Conservation (phyloP, 2,113 vertebrate species). For the Platysternon megacephalum region DNA sequence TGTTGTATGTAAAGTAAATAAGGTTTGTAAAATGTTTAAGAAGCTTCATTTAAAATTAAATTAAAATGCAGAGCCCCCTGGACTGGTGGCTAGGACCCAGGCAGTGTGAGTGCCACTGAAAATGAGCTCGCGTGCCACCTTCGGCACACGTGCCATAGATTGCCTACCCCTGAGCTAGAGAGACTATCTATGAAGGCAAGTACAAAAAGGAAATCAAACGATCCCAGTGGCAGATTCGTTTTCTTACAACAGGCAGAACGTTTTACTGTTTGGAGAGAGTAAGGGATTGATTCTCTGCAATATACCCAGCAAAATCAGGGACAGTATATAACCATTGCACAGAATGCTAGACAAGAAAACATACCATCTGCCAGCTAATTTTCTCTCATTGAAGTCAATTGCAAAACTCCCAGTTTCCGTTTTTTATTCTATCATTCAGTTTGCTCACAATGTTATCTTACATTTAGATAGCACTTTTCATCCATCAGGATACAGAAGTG, state of each 20-base stretch:
- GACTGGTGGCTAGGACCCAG: too few species aligned
- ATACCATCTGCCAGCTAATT: fast-evolving
- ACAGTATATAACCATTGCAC: not conserved
- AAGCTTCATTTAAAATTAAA: too few species aligned
- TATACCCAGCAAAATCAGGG: not conserved
- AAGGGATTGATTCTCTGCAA: not conserved
- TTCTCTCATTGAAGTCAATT: not conserved
- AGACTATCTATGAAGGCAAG: not conserved
- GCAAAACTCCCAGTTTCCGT: not conserved
- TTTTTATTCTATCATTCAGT: not conserved
- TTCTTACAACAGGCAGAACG: not conserved
- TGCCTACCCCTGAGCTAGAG: too few species aligned
- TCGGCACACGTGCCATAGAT: too few species aligned
- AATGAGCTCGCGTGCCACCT: too few species aligned
- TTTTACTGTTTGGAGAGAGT: not conserved
- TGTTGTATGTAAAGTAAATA: too few species aligned
- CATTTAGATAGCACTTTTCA: not conserved
- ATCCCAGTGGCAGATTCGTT: not conserved
- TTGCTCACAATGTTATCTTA: not conserved
- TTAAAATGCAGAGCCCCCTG: too few species aligned
- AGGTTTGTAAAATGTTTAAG: too few species aligned
- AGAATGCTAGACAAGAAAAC: not conserved
- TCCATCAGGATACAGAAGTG: not conserved
- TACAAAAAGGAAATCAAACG: not conserved
- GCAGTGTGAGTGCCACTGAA: too few species aligned